Conservation (phyloP, 2,113 vertebrate genomes). For the Nothobranchius kuhntae region DNA sequence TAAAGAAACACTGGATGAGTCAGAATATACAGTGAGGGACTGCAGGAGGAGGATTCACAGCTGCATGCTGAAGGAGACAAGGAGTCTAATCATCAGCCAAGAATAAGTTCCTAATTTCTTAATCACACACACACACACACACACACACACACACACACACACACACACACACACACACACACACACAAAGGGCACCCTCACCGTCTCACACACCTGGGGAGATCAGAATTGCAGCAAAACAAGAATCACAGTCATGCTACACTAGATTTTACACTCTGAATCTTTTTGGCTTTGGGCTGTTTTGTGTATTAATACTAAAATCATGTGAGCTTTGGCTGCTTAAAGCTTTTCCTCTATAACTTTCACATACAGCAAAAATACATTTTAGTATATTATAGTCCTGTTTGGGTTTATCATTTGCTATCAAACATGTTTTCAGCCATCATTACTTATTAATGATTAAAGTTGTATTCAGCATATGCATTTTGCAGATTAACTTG, state of each 20-base stretch:
- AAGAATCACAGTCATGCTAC: conserved; percentile 17
- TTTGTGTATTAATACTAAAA: conserved; percentile 25
- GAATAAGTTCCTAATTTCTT: conserved; percentile 27
- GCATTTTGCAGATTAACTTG: not conserved
- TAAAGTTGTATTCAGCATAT: not conserved
- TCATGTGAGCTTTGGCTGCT: not conserved
- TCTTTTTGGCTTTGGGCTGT: not conserved
- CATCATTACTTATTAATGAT: too few relatives aligned
- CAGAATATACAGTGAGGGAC: conserved; percentile 38
- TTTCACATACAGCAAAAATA: conserved; percentile 6
- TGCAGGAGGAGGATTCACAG: conserved; percentile 45
- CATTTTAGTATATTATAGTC: not conserved
- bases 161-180: conserved; percentile 13
- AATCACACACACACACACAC: conserved; percentile 23
- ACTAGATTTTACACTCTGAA: conserved; percentile 16
- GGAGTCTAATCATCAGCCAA: conserved; percentile 44
- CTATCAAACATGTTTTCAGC: not conserved
- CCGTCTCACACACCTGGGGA: conserved; percentile 18
- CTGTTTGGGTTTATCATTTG: not conserved
- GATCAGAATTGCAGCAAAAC: conserved; percentile 8
- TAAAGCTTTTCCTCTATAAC: not conserved
- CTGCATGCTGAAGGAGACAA: conserved; percentile 38
- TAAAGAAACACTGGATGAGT: conserved; percentile 43
- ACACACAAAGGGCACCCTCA: conserved; percentile 15
- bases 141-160: conserved; percentile 18